Conservation (phyloP, 2,888 invertebrate genomes). For the Acleris laterana region DNA sequence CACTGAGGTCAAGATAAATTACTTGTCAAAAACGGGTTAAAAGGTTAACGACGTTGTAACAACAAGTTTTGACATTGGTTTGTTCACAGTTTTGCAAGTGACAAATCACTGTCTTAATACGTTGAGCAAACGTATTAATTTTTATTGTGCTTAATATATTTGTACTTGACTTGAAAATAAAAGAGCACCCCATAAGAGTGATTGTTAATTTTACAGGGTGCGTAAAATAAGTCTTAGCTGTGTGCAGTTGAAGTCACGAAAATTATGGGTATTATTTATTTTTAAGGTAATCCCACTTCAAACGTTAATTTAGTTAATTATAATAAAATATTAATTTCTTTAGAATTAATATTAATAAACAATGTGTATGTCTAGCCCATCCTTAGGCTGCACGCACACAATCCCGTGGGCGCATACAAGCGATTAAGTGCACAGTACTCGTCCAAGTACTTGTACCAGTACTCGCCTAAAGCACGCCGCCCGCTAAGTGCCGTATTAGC, state of each 20-base stretch:
- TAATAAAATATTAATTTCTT: too few species aligned
- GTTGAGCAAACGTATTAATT: slow-evolving; percentile 17
- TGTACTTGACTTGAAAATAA: background rate
- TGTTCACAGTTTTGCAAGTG: slow-evolving; percentile 25
- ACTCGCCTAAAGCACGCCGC: slow-evolving; percentile 10
- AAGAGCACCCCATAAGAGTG: too few species aligned
- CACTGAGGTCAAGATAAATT: slow-evolving; percentile 8
- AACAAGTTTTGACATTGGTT: slow-evolving; percentile 21
- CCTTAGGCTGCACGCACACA: slow-evolving; percentile 19
- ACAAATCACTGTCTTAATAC: slow-evolving; percentile 20
- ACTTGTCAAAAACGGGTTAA: slow-evolving; percentile 19
- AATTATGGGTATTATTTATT: too few species aligned
- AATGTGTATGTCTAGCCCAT: slow-evolving; percentile 11
- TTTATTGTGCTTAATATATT: background rate
- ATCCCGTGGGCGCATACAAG: slow-evolving; percentile 32
- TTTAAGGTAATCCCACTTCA: too few species aligned
- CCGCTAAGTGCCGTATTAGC: slow-evolving; percentile 26
- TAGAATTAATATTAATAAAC: too few species aligned
- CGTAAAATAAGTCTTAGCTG: too few species aligned
- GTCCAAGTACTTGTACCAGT: slow-evolving; percentile 5
- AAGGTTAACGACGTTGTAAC: slow-evolving; percentile 19
- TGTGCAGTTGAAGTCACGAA: too few species aligned
- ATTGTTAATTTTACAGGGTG: too few species aligned
- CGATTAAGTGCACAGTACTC: slow-evolving; percentile 4
- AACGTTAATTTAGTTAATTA: too few species aligned